These are phyloP conservation scores for Mythimna lalbum DNA, from an alignment of 2,888 invertebrate genomes.

Conservation along the genomic window DNA sequence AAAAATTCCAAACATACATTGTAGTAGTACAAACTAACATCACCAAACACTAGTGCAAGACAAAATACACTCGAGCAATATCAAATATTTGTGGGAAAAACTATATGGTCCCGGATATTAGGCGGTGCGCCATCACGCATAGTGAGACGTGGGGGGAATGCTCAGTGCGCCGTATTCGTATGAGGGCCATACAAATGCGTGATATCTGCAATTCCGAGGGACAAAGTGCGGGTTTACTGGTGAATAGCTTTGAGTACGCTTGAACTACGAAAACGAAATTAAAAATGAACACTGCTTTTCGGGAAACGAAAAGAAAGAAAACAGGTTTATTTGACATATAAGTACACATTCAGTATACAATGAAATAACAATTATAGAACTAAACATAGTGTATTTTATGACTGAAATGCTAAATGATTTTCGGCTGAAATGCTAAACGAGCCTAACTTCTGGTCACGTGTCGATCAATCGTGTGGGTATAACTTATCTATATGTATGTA, in stretches of 20 bases:
- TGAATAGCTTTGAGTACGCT: not conserved
- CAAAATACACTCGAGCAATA: not conserved
- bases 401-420: too few species aligned
- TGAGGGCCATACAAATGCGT: slow-evolving; percentile 12
- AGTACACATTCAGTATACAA: too few species aligned
- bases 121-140: not conserved
- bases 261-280: not conserved
- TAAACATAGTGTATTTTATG: too few species aligned
- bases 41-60: slow-evolving; percentile 6
- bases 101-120: not conserved
- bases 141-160: slow-evolving; percentile 5
- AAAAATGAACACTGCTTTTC: not conserved
- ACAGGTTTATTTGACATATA: too few species aligned
- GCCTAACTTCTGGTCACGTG: too few species aligned
- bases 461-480: too few species aligned
- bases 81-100: slow-evolving; percentile 33
- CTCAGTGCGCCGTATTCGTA: not conserved
- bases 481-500: too few species aligned
- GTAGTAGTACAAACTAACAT: not conserved
- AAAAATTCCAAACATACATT: too few species aligned
- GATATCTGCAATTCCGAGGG: slow-evolving; percentile 10
- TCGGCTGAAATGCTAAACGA: too few species aligned
- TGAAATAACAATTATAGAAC: too few species aligned
- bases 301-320: too few species aligned
- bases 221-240: not conserved